Conservation (phyloP, 2,113 vertebrate genomes). For the Caranx melampygus region DNA sequence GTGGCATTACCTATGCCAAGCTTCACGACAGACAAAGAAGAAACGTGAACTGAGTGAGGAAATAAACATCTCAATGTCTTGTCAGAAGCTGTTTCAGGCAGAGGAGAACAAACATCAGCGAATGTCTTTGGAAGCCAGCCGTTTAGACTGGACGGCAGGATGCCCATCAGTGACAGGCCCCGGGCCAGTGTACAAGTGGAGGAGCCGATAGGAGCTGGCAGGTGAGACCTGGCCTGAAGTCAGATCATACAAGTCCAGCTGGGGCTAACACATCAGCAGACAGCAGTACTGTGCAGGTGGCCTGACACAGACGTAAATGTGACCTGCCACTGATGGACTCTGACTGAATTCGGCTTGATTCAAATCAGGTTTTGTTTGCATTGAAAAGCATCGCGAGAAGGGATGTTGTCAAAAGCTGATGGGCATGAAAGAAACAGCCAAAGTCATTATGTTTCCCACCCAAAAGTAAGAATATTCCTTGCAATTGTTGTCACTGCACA, state of each 20-base stretch:
- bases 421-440: conserved; percentile 14
- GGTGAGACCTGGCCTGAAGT: conserved; percentile 83
- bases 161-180: conserved; percentile 80
- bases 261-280: conserved; percentile 73
- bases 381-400: conserved; percentile 19
- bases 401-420: conserved; percentile 37
- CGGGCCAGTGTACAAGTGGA: conserved; percentile 68
- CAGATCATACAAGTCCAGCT: conserved; percentile 77
- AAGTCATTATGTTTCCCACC: not conserved
- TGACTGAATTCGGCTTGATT: conserved; percentile 59
- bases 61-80: conserved; percentile 64
- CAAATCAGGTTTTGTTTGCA: conserved; percentile 66
- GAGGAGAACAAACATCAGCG: conserved; percentile 55
- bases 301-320: conserved; percentile 75
- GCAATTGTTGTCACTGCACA: not conserved
- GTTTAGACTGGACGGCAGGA: conserved; percentile 76
- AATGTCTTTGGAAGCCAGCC: conserved; percentile 73
- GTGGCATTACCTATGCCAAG: not conserved
- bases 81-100: conserved; percentile 74
- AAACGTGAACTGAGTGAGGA: conserved; percentile 35
- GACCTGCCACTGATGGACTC: conserved; percentile 74
- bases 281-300: conserved; percentile 74
- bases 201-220: conserved; percentile 79
- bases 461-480: not conserved
- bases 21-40: conserved; percentile 31